Evolutionary conservation across 2,888 invertebrate species (phyloP).

Genomic region (Seira sanloemensis): DNA sequence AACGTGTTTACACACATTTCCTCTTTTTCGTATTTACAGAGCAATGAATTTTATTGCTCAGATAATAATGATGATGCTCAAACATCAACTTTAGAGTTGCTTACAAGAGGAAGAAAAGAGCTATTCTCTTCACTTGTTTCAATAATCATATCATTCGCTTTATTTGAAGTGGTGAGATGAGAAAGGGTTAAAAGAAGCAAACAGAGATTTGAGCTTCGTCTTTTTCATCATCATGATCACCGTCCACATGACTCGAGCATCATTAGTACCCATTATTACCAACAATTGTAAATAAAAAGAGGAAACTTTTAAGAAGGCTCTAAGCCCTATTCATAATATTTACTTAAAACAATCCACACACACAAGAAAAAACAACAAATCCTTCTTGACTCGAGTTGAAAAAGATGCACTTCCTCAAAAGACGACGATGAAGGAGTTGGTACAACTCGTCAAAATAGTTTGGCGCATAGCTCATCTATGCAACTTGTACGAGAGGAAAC

Average conservation of each 20-base stretch:
- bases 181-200: slow-evolving; percentile 16
- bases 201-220: not conserved
- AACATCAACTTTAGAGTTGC: slow-evolving; percentile 19
- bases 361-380: not conserved
- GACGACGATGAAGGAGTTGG: not conserved
- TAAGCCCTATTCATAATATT: slow-evolving; percentile 52
- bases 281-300: slow-evolving; percentile 51
- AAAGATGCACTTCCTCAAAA: slow-evolving; percentile 20
- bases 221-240: slow-evolving; percentile 26
- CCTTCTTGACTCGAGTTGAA: too few relatives aligned
- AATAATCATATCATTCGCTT: slow-evolving; percentile 19
- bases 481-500: too few relatives aligned
- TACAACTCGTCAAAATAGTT: too few relatives aligned
- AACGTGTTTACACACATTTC: not conserved
- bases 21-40: not conserved
- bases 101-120: not conserved
- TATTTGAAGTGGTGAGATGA: slow-evolving; percentile 10
- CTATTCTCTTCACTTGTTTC: slow-evolving; percentile 42
- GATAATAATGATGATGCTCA: not conserved
- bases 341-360: slow-evolving; percentile 28
- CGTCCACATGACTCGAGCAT: not conserved
- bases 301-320: not conserved
- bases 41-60: not conserved
- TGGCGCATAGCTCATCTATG: too few relatives aligned
- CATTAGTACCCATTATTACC: slow-evolving; percentile 23